Percentiles rank a stretch among this genome's conserved stretches.
phyloP scores from a whole-genome alignment of 1,140 invertebrate genomes.

The Proales similis region DNA sequence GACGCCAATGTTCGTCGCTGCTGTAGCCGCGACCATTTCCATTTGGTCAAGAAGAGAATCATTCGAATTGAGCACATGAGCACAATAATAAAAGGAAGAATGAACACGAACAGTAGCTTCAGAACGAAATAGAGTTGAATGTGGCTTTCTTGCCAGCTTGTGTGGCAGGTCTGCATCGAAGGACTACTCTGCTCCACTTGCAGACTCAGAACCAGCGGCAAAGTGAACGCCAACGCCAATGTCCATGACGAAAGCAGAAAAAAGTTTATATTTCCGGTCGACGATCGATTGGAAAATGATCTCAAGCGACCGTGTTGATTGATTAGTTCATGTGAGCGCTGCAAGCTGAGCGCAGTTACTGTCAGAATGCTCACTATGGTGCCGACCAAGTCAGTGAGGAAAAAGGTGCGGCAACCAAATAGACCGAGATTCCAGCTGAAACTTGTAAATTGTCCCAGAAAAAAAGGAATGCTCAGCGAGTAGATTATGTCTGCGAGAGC shows the following conservation, averaged over 20 bases:
- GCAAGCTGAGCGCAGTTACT: conserved; percentile 14
- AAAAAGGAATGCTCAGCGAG: conserved; percentile 26
- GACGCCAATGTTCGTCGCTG: neutral
- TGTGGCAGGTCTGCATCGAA: too few species aligned
- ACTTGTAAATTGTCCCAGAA: conserved; percentile 3
- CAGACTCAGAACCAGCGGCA: conserved; percentile 20
- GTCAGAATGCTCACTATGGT: conserved; percentile 31
- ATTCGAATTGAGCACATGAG: conserved; percentile 20
- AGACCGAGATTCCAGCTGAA: neutral
- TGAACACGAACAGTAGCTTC: conserved; percentile 21
- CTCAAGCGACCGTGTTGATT: conserved; percentile 18
- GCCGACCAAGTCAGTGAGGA: conserved; percentile 27
- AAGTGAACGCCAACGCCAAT: conserved; percentile 9
- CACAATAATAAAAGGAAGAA: conserved; percentile 18
- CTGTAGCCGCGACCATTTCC: conserved; percentile 10
- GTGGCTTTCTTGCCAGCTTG: conserved; percentile 3
- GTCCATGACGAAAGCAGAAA: conserved; percentile 5
- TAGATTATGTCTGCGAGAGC: conserved; percentile 18
- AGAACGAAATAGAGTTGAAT: conserved; percentile 19
- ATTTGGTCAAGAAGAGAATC: conserved; percentile 29
- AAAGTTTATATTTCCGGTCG: conserved; percentile 2
- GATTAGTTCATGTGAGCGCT: conserved; percentile 17
- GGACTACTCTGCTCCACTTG: neutral
- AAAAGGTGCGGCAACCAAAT: conserved; percentile 14
- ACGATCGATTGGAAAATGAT: conserved; percentile 21